Base-by-base conservation (phyloP, 2,113 vertebrate species). In the Marmota monax region DNA sequence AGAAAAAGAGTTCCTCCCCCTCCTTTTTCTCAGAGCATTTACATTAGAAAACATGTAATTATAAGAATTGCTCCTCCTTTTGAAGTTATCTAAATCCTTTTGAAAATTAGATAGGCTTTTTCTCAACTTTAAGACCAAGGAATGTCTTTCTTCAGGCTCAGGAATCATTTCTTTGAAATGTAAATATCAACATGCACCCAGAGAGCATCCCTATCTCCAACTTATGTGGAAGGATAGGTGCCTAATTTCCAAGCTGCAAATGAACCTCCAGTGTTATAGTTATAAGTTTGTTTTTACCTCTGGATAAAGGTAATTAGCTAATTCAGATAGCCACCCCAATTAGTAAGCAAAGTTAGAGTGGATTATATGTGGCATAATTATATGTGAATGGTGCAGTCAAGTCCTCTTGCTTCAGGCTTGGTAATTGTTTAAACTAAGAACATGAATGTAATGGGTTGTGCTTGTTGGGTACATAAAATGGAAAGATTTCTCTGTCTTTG, bases 21-120 rank as follows among this genome's bases (percentile, higher is more conserved):
- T 70, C n/a, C 32, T 56, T 63, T 63, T 91, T n/a, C 53, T 93
- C 51, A 53, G 16, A 82, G 37, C 10, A 77, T 25, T 85, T 32
- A 73, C 42, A n/a, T 90, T 90, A 51, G 53, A 87, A 91, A 78
- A 93, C 25, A 14, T 88, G 23, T 53, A 27, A 84, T 69, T 88
- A 0, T 58, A 87, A 80, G 13, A 45, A 32, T 69, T 42, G 90
- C 32, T 45, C 3, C 61, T 29, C n/a, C 45, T 88, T 69, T 92
- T 34, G 90, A 95, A 84, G 78, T 7, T n/a, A 65, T 29, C 23
- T 34, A 73, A 92, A 79, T 79, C 12, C 29, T 93, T 78, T 20
- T 42, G n/a, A 61, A 83, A 27, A 56, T 42, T 39, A 32, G 29
- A 63, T 37, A 63, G 63, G 37, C 10, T 39, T 90, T 45, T 77